Evolutionary conservation across 2,888 invertebrate species (phyloP).

Genomic region (Baronia brevicornis): DNA sequence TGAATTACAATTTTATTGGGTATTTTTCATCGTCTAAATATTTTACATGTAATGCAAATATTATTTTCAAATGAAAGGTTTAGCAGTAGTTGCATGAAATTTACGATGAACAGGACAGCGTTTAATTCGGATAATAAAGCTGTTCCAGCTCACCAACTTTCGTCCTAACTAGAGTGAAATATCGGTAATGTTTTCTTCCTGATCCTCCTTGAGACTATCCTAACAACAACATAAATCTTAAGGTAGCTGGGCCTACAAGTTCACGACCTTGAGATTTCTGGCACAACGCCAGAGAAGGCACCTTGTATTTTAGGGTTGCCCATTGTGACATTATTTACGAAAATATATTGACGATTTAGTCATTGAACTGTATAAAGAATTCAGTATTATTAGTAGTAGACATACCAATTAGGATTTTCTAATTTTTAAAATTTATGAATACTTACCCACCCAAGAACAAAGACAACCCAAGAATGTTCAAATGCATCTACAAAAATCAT

Average conservation of each 20-base stretch:
- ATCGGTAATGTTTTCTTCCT: slow-evolving; percentile 14
- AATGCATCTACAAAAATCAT: too few relatives aligned
- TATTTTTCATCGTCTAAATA: too few relatives aligned
- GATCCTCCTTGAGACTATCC: slow-evolving; percentile 11
- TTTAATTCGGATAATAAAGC: slow-evolving; percentile 5
- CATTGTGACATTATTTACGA: neutral
- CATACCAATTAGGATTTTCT: too few relatives aligned
- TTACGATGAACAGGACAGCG: neutral
- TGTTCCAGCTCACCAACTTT: slow-evolving; percentile 3
- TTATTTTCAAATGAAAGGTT: too few relatives aligned
- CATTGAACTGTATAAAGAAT: too few relatives aligned
- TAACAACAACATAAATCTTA: slow-evolving; percentile 15
- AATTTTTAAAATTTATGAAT: too few relatives aligned
- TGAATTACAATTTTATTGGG: too few relatives aligned
- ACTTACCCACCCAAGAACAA: too few relatives aligned
- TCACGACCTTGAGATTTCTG: slow-evolving; percentile 15
- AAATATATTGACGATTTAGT: too few relatives aligned
- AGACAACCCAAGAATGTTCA: too few relatives aligned
- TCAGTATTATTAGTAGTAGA: too few relatives aligned
- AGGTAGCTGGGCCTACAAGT: slow-evolving; percentile 13
- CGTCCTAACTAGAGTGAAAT: slow-evolving; percentile 7
- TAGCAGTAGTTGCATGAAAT: neutral
- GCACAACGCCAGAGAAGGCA: slow-evolving; percentile 13
- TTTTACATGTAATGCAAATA: too few relatives aligned
- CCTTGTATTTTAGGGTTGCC: slow-evolving; percentile 6